Evolutionary conservation across 2,113 vertebrate genomes (phyloP).

Genomic region (Rhynchomys soricoides): DNA sequence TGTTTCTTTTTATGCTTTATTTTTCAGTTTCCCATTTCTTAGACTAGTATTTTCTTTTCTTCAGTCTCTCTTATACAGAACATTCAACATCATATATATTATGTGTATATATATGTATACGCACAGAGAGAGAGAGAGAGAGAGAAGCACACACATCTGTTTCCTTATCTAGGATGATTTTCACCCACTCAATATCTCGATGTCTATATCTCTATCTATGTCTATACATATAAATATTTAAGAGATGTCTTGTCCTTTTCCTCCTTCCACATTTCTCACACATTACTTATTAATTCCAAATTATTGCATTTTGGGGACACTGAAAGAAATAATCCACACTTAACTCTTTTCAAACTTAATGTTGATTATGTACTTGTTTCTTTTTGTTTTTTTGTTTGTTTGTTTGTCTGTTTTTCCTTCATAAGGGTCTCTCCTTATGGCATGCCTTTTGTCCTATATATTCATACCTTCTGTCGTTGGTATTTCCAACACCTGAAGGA

Average conservation of each 20-base stretch:
- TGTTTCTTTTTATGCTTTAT: background rate
- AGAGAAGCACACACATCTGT: too few species aligned
- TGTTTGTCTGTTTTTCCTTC: background rate
- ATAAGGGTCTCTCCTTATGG: background rate
- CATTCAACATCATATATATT: background rate
- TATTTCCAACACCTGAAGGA: background rate
- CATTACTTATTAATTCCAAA: background rate
- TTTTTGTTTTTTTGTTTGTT: too few species aligned
- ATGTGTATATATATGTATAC: too few species aligned
- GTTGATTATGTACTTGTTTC: background rate
- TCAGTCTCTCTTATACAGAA: background rate
- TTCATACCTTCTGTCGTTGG: background rate
- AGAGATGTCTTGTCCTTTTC: background rate
- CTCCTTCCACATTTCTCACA: background rate
- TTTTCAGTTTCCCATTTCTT: background rate
- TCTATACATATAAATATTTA: too few species aligned
- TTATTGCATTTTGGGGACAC: background rate
- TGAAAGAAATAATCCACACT: background rate
- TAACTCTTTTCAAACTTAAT: background rate
- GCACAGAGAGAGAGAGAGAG: too few species aligned
- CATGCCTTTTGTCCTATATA: background rate
- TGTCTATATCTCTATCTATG: background rate
- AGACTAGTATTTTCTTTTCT: background rate
- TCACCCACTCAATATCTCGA: too few species aligned
- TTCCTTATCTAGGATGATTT: background rate